Evolutionary conservation across 2,888 invertebrate genomes (phyloP).

Genomic region (Drosophila fulvimacula): DNA sequence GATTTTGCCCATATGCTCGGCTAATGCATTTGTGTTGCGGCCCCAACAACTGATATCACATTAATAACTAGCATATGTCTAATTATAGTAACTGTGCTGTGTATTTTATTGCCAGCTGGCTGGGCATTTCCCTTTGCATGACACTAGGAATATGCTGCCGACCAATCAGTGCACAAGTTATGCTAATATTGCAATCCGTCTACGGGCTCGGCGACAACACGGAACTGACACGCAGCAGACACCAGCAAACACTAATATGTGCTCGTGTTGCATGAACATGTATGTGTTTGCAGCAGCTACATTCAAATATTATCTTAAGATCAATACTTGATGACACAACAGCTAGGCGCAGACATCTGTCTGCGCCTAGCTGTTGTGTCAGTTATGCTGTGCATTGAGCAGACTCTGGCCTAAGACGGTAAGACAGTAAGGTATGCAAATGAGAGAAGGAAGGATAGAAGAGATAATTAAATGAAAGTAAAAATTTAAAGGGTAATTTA

Average conservation of each 20-base stretch:
- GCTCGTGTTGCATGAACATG: neutral
- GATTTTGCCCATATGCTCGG: constrained; percentile 49
- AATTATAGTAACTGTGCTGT: constrained; percentile 24
- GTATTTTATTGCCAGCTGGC: constrained; percentile 25
- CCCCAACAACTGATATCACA: constrained; percentile 66
- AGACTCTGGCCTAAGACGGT: neutral
- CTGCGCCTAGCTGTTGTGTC: too few species aligned
- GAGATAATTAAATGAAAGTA: too few species aligned
- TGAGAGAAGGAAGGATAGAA: too few species aligned
- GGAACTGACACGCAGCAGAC: neutral
- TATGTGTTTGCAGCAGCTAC: neutral
- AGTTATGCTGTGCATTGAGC: neutral
- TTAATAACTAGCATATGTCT: constrained; percentile 44
- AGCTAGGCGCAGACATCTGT: neutral
- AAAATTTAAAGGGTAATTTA: too few species aligned
- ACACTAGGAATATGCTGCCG: neutral
- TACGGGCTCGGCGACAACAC: neutral
- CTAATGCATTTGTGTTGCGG: constrained; percentile 39
- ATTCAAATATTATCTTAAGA: constrained; percentile 8
- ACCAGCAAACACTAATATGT: constrained; percentile 8
- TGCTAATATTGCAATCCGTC: neutral
- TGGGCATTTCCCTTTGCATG: constrained; percentile 17
- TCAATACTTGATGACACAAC: constrained; percentile 5
- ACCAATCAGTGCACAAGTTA: neutral
- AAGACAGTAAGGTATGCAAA: too few species aligned